phyloP scores from a whole-genome alignment of 2,797 vertebrate genomes.

The Sebastes oblongus region DNA sequence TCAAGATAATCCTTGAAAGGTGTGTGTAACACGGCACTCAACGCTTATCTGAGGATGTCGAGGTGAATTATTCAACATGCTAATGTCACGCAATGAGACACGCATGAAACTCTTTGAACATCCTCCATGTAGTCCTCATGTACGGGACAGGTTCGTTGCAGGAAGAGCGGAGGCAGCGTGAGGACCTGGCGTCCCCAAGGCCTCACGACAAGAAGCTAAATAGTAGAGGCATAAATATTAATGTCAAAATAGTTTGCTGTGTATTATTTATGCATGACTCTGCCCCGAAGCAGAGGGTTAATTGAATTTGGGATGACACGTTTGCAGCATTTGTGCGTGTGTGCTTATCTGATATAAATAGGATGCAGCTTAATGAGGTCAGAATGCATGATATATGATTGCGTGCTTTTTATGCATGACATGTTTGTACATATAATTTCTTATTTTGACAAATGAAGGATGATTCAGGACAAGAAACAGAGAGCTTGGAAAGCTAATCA shows the following conservation, averaged over 20 bases:
- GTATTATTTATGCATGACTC: slow-evolving; percentile 66
- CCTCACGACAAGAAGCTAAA: slow-evolving; percentile 51
- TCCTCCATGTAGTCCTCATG: slow-evolving; percentile 52
- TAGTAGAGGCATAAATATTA: slow-evolving; percentile 71
- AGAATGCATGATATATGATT: slow-evolving; percentile 29
- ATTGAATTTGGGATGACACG: slow-evolving; percentile 70
- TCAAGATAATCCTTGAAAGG: slow-evolving; percentile 56
- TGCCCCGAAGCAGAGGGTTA: slow-evolving; percentile 64
- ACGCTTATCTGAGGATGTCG: slow-evolving; percentile 38
- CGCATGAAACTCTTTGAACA: slow-evolving; percentile 40
- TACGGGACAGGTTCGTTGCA: slow-evolving; percentile 42
- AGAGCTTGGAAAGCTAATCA: neutral
- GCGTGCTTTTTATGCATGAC: neutral
- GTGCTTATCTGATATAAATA: slow-evolving; percentile 56
- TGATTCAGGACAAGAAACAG: neutral
- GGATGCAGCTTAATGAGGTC: slow-evolving; percentile 60
- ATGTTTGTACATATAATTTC: neutral
- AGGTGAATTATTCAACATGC: slow-evolving; percentile 68
- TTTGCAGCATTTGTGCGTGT: slow-evolving; percentile 16
- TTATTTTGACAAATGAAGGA: neutral
- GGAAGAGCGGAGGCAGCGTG: slow-evolving; percentile 4
- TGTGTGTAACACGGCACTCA: slow-evolving; percentile 58
- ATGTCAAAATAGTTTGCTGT: slow-evolving; percentile 64
- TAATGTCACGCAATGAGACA: slow-evolving; percentile 71
- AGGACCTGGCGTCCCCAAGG: slow-evolving; percentile 34